Percentiles rank a stretch among this genome's conserved stretches.
phyloP scores from a whole-genome alignment of 2,797 vertebrate genomes.

The Eptatretus atami region DNA sequence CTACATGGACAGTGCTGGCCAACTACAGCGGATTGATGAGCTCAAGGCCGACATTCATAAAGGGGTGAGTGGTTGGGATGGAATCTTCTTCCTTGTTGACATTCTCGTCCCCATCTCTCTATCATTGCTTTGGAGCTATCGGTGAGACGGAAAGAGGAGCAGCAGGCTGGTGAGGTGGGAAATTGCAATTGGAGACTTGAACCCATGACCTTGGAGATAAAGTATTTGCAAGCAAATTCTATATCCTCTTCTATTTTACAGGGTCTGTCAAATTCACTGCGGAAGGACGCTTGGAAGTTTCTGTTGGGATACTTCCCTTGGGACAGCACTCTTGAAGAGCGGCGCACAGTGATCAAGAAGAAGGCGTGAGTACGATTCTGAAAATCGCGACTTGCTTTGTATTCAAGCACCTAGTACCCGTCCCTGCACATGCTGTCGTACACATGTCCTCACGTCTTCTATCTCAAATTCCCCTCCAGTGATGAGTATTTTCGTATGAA shows the following conservation, averaged over 20 bases:
- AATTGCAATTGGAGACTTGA: too few relatives aligned
- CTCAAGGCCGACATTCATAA: constrained; percentile 38
- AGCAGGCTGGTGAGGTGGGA: too few relatives aligned
- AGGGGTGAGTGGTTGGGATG: constrained; percentile 21
- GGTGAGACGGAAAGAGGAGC: too few relatives aligned
- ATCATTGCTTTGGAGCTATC: neutral
- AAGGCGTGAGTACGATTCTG: constrained; percentile 29
- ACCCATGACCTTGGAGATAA: too few relatives aligned
- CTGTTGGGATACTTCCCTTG: constrained; percentile 47
- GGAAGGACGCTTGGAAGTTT: constrained; percentile 55
- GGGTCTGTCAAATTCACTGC: constrained; percentile 26
- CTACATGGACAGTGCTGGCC: constrained; percentile 31
- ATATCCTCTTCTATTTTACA: constrained; percentile 10
- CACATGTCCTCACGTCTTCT: neutral
- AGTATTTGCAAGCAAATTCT: too few relatives aligned
- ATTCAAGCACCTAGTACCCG: too few relatives aligned
- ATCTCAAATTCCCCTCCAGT: constrained; percentile 13
- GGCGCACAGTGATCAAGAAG: constrained; percentile 25
- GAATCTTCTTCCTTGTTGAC: neutral
- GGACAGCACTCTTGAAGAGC: constrained; percentile 29
- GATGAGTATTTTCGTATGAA: constrained; percentile 96
- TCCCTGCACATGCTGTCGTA: constrained; percentile 17
- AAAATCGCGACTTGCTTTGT: neutral
- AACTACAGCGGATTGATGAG: constrained; percentile 20
- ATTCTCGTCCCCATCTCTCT: neutral